A percentile compares a stretch with the other conserved stretches of the same genome.
phyloP scores from a whole-genome alignment of 1,140 invertebrate genomes.

The Drosophila azteca region DNA sequence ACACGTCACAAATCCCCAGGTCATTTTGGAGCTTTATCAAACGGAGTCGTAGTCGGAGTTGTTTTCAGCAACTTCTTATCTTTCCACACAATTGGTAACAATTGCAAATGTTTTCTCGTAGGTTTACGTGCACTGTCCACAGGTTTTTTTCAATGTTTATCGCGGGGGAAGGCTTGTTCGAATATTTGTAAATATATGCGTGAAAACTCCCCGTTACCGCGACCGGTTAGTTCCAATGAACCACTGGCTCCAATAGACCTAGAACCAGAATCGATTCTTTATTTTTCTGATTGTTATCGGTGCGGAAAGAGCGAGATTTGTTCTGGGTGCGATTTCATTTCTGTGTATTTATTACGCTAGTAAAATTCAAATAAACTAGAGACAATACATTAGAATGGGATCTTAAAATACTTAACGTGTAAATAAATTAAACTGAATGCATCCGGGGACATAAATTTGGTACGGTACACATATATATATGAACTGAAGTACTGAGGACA shows the following conservation, averaged over 20 bases:
- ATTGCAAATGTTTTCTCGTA: too few species aligned
- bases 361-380: slow-evolving; percentile 36
- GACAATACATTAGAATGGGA: slow-evolving; percentile 31
- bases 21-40: slow-evolving; percentile 85
- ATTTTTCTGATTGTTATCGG: slow-evolving; percentile 19
- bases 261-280: too few species aligned
- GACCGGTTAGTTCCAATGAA: too few species aligned
- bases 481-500: slow-evolving; percentile 20
- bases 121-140: too few species aligned
- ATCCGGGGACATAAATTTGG: background rate
- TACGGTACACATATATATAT: slow-evolving; percentile 1
- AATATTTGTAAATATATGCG: too few species aligned
- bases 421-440: slow-evolving; percentile 9
- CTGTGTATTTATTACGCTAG: slow-evolving; percentile 21
- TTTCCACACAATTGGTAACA: background rate
- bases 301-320: background rate
- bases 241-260: too few species aligned
- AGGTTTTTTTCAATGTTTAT: too few species aligned
- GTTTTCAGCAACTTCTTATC: slow-evolving; percentile 2
- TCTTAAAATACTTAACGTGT: slow-evolving; percentile 41
- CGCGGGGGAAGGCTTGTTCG: too few species aligned
- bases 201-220: too few species aligned
- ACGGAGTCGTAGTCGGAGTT: background rate
- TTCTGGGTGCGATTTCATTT: background rate
- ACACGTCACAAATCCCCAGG: slow-evolving; percentile 97